phyloP scores from a whole-genome alignment of 2,113 vertebrate genomes.

The Podocnemis expansa region DNA sequence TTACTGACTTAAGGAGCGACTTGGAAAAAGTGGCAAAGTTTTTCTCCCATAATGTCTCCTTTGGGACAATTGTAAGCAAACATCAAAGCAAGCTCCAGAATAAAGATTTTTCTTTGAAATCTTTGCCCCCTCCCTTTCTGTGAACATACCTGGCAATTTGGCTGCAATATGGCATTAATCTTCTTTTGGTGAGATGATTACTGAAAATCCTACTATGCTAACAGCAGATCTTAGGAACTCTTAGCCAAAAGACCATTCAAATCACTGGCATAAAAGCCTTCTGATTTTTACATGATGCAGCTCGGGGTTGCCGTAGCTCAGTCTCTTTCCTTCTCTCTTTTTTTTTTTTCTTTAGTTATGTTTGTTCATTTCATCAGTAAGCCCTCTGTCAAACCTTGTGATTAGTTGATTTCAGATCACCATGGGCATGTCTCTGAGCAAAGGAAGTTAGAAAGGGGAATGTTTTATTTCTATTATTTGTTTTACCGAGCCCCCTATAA shows the following conservation, averaged over 20 bases:
- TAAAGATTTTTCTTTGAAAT: background rate
- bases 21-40: background rate
- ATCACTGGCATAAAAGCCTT: background rate
- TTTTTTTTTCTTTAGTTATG: background rate
- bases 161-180: background rate
- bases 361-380: background rate
- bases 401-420: background rate
- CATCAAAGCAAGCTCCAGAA: background rate
- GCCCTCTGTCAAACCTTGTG: background rate
- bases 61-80: background rate
- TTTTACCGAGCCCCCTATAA: background rate
- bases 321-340: background rate
- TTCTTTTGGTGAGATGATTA: background rate
- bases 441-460: background rate
- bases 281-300: background rate
- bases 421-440: background rate
- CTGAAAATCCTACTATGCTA: background rate
- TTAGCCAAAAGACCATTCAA: background rate
- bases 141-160: background rate
- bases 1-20: slow-evolving; percentile 74
- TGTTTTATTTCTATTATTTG: background rate
- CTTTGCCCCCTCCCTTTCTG: background rate
- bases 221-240: background rate
- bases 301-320: background rate
- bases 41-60: background rate